Evolutionary conservation across 2,888 invertebrate genomes (phyloP).

Genomic region (Trissoscelio sp.): DNA sequence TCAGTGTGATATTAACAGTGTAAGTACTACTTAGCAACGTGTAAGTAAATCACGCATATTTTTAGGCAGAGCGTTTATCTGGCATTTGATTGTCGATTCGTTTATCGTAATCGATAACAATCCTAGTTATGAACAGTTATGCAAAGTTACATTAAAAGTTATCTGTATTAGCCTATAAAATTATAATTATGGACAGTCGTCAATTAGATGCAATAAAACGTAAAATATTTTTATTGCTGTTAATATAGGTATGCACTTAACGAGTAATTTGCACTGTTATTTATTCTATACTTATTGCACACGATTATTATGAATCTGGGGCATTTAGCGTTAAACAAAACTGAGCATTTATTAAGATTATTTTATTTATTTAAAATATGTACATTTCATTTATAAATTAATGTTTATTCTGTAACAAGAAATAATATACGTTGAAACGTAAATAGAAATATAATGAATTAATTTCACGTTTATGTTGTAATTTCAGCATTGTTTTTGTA

Average conservation of each 20-base stretch:
- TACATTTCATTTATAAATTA: too few relatives aligned
- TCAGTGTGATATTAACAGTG: background rate
- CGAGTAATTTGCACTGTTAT: background rate
- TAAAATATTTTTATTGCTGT: conserved; percentile 1
- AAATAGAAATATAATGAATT: too few relatives aligned
- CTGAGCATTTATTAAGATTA: too few relatives aligned
- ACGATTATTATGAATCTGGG: too few relatives aligned
- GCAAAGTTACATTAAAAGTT: background rate
- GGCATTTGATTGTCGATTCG: background rate
- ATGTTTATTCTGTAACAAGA: too few relatives aligned
- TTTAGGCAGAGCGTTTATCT: background rate
- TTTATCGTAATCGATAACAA: background rate
- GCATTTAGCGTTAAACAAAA: too few relatives aligned
- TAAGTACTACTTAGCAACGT: too few relatives aligned
- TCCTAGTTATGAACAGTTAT: background rate
- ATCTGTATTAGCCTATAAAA: background rate
- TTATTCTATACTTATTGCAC: background rate
- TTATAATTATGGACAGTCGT: background rate
- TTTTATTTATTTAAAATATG: too few relatives aligned
- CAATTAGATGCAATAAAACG: background rate
- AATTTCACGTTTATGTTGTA: too few relatives aligned
- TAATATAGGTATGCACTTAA: background rate
- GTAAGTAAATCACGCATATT: too few relatives aligned
- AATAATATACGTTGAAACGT: too few relatives aligned
- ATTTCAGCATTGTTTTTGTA: too few relatives aligned